Percentiles rank a stretch among this genome's conserved stretches.
Evolutionary conservation across 1,140 invertebrate species (phyloP).

Genomic region (Drosophila burlai): DNA sequence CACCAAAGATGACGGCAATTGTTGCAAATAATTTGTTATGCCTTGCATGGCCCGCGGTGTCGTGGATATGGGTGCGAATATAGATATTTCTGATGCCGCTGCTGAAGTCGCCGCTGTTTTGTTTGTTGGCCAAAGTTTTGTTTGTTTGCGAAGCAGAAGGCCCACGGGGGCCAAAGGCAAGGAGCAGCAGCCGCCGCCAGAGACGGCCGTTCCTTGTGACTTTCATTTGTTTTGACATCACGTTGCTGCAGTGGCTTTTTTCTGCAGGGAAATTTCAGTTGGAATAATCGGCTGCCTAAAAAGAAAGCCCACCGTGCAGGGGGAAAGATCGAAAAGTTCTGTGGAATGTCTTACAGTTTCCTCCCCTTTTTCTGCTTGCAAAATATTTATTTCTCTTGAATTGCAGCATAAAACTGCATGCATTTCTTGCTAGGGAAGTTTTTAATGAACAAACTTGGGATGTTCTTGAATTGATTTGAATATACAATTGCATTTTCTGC

Average conservation of each 20-base stretch:
- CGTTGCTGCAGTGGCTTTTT: constrained; percentile 57
- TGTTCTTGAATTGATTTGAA: constrained; percentile 22
- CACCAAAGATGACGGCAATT: constrained; percentile 74
- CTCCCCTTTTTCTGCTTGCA: neutral
- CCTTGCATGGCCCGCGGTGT: constrained; percentile 56
- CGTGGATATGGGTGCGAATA: constrained; percentile 51
- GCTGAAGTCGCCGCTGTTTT: constrained; percentile 48
- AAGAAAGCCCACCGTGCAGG: constrained; percentile 5
- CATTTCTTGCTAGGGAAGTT: neutral
- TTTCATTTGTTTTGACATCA: constrained; percentile 84
- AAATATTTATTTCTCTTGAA: constrained; percentile 15
- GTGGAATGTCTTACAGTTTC: neutral
- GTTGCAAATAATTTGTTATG: constrained; percentile 83
- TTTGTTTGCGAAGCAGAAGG: constrained; percentile 63
- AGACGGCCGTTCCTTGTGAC: constrained; percentile 64
- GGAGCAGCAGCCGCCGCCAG: constrained; percentile 20
- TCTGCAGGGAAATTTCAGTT: constrained; percentile 19
- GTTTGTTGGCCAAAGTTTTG: constrained; percentile 76
- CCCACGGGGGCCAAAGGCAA: constrained; percentile 27
- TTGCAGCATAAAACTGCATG: neutral
- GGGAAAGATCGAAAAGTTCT: constrained; percentile 33
- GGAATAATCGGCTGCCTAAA: constrained; percentile 48
- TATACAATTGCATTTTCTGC: neutral
- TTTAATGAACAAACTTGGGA: constrained; percentile 12
- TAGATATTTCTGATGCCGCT: constrained; percentile 48